Conservation (phyloP, 1,140 invertebrate genomes). For the Drosophila sturtevanti region DNA sequence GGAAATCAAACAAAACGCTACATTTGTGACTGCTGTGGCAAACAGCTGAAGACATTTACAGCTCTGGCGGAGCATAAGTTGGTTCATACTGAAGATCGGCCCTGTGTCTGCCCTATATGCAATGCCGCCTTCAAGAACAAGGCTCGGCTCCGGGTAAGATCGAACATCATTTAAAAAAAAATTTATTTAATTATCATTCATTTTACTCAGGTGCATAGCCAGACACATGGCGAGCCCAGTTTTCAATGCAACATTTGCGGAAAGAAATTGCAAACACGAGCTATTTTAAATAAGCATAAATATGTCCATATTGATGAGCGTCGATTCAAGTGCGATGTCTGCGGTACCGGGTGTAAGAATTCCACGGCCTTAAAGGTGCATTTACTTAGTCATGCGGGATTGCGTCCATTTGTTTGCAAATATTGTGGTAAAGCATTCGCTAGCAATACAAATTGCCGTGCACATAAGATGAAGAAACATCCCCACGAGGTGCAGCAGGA, state of each 20-base stretch:
- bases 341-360: conserved; percentile 67
- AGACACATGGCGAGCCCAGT: conserved; percentile 80
- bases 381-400: conserved; percentile 82
- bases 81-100: conserved; percentile 80
- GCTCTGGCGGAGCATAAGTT: conserved; percentile 83
- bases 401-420: conserved; percentile 83
- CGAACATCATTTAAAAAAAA: no score
- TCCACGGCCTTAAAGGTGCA: conserved; percentile 83
- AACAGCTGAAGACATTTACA: conserved; percentile 82
- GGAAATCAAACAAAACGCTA: conserved; percentile 78
- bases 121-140: conserved; percentile 52
- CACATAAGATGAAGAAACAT: conserved; percentile 83
- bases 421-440: conserved; percentile 83
- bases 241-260: conserved; percentile 83
- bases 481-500: conserved; percentile 53
- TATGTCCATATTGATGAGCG: conserved; percentile 83
- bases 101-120: conserved; percentile 50
- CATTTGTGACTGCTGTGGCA: conserved; percentile 83
- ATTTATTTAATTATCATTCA: background rate
- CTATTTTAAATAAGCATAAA: conserved; percentile 83
- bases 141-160: conserved; percentile 47
- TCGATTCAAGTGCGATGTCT: conserved; percentile 80
- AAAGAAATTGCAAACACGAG: conserved; percentile 83
- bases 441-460: conserved; percentile 83
- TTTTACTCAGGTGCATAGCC: conserved; percentile 51